Evolutionary conservation across 1,140 invertebrate genomes (phyloP), one percentile per base, ranked within the genome.

Genomic region (Diorhabda carinulata): DNA sequence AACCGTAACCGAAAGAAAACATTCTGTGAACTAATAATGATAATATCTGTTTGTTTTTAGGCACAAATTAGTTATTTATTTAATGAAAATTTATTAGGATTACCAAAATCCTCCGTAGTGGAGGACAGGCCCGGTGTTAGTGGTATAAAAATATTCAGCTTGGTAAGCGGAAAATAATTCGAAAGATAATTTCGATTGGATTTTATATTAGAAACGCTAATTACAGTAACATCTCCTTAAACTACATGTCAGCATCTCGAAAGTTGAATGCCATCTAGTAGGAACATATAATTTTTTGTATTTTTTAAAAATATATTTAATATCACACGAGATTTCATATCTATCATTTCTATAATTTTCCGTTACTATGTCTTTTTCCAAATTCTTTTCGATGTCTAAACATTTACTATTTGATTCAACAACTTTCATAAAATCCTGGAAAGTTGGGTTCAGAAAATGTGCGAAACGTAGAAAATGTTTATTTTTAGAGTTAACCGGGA

Each of bases 61-160:
- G 10, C 61, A 62, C 43, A 62, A 62, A 62, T 62, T 62, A 43
- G 61, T 62, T 41, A 62, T 62, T 62, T 62, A 43, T 62, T 62
- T 62, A 62, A 62, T 62, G 61, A 62, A 62, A 62, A 62, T 62
- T 62, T 62, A 62, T 62, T 41, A 43, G 42, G 5, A 41, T 10
- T 43, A 43, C n/a, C 8, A 62, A 43, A 62, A 62, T 9, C 43
- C 8, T 10, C 43, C 61, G 43, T n/a, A 42, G 41, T 10, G 61
- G 8, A 41, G 9, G 47, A 25, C 47, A 52, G 47, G 47, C 6
- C 47, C 47, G 47, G 47, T 52, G 6, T 52, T 3, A 25, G 25
- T 25, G 25, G 25, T 25, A 25, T 25, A 25, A 25, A 25, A 25
- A 25, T 25, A 25, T 25, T 25, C 25, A 25, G 25, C 25, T 25